These are phyloP conservation scores for Epinotia ramella DNA, from an alignment of 2,888 invertebrate genomes.

Conservation along the genomic window DNA sequence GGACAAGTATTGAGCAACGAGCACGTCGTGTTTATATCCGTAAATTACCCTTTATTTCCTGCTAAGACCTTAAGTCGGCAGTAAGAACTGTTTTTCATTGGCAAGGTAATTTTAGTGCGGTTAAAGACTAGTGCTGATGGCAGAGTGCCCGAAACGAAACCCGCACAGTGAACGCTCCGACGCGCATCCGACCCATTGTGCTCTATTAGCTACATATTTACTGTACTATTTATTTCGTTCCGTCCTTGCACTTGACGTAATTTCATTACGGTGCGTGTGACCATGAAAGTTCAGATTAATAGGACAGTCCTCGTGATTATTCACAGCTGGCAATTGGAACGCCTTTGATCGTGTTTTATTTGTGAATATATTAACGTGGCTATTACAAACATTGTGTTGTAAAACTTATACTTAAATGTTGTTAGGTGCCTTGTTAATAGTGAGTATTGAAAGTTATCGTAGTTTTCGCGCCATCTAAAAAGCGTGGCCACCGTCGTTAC, in stretches of 20 bases:
- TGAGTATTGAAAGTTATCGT: neutral
- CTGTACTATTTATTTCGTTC: slow-evolving; percentile 21
- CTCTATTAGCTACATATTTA: neutral
- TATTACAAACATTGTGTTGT: neutral
- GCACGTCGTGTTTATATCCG: slow-evolving; percentile 32
- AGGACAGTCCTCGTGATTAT: slow-evolving; percentile 16
- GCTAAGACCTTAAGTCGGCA: slow-evolving; percentile 8
- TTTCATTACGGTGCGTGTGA: slow-evolving; percentile 39
- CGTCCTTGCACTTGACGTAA: slow-evolving; percentile 63
- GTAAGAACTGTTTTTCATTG: slow-evolving; percentile 2
- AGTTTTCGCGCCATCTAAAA: neutral
- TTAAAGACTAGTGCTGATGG: slow-evolving; percentile 50
- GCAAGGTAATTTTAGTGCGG: slow-evolving; percentile 21
- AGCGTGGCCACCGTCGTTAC: slow-evolving; percentile 32
- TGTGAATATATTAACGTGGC: neutral
- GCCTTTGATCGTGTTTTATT: neutral
- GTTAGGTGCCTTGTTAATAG: neutral
- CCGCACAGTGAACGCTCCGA: slow-evolving; percentile 51
- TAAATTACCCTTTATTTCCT: slow-evolving; percentile 12
- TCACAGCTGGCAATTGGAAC: neutral
- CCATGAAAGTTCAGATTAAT: slow-evolving; percentile 14
- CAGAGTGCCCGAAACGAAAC: slow-evolving; percentile 55
- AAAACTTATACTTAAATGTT: neutral
- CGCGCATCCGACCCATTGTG: slow-evolving; percentile 46
- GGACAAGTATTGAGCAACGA: neutral